Conservation (phyloP, 1,140 invertebrate genomes). For the Trypoxylus dichotomus region DNA sequence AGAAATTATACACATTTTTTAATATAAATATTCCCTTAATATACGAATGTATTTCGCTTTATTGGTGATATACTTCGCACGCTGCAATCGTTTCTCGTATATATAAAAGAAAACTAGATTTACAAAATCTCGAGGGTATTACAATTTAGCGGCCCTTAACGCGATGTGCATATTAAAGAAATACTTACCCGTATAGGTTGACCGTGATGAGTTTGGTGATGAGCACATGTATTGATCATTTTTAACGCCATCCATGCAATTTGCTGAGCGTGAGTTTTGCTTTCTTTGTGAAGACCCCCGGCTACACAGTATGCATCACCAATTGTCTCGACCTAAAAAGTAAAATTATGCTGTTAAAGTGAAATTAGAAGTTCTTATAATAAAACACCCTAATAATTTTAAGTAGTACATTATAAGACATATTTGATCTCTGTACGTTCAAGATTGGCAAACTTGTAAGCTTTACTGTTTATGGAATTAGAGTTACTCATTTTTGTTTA, state of each 20-base stretch:
- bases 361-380: not conserved
- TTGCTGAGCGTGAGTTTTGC: constrained; percentile 85
- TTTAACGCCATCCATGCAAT: constrained; percentile 93
- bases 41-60: no score
- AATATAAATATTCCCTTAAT: no score
- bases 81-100: no score
- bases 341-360: constrained; percentile 32
- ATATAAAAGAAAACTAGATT: not conserved
- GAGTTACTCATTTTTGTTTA: no score
- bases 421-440: no score
- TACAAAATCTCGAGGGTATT: no score
- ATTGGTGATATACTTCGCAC: no score
- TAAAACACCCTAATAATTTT: not conserved
- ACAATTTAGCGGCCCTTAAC: no score
- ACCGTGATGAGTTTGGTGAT: constrained; percentile 86
- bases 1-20: no score
- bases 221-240: constrained; percentile 88
- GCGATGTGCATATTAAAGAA: not conserved
- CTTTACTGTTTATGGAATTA: no score
- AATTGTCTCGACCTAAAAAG: constrained; percentile 84
- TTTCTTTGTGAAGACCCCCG: constrained; percentile 83
- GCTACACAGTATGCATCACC: constrained; percentile 96
- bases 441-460: no score
- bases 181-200: constrained; percentile 79
- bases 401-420: no score